Percentiles rank a stretch among this genome's conserved stretches.
phyloP scores from a whole-genome alignment of 2,888 invertebrate species.

The Tetheella fluctuosa region DNA sequence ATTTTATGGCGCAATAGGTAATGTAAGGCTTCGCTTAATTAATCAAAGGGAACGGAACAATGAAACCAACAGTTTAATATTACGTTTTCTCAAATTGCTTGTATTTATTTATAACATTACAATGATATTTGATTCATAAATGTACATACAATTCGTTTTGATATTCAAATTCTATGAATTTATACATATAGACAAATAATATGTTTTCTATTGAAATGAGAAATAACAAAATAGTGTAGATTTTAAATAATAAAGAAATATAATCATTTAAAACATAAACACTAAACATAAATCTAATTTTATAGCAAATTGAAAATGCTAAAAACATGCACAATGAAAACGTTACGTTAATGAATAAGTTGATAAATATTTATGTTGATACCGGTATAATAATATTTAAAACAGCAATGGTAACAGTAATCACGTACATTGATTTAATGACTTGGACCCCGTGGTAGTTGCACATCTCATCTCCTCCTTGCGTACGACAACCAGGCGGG shows the following conservation, averaged over 20 bases:
- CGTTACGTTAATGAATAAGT: neutral
- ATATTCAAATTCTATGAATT: constrained; percentile 31
- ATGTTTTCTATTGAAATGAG: neutral
- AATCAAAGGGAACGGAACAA: constrained; percentile 31
- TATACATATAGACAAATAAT: constrained; percentile 23
- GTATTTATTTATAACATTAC: constrained; percentile 75
- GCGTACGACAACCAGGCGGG: constrained; percentile 91
- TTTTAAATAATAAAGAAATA: neutral
- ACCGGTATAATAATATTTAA: constrained; percentile 45
- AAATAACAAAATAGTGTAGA: neutral
- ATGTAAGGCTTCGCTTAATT: constrained; percentile 3
- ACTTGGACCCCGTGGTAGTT: constrained; percentile 75
- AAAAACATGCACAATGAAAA: no score
- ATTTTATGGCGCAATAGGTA: constrained; percentile 12
- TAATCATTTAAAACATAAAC: no score
- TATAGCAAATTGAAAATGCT: neutral
- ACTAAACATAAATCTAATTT: neutral
- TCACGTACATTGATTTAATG: constrained; percentile 59
- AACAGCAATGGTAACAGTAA: constrained; percentile 45
- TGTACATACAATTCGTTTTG: constrained; percentile 41
- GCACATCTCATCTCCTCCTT: constrained; percentile 96
- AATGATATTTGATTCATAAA: constrained; percentile 56
- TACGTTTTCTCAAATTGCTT: constrained; percentile 76
- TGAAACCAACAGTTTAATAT: constrained; percentile 63
- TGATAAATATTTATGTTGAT: constrained; percentile 85